Evolutionary conservation across 2,113 vertebrate genomes (phyloP), one percentile per base, ranked within the genome.

Genomic region (Takifugu flavidus): DNA sequence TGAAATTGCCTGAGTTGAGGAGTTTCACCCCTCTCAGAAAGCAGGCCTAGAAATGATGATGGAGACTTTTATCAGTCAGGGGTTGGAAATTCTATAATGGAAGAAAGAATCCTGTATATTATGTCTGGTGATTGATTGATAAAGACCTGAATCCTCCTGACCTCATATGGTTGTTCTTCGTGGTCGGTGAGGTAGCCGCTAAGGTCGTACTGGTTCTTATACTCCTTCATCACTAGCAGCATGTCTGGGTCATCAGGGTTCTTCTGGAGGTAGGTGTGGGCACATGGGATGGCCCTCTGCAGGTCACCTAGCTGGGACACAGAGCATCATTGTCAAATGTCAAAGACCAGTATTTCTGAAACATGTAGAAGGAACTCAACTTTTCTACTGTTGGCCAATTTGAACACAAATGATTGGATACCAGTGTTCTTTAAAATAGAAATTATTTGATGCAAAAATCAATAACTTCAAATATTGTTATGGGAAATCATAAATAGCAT

Each of bases 191-290:
- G 90, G 61, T 90, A 91, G 43, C 93, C 93, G 0, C 92, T 92
- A 53, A 92, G 83, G 1, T 94, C 92, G 62, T 94, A 86, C 76
- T 93, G 80, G 0, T 86, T 91, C 59, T 82, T 86, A 83, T 94
- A 94, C 55, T 92, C 92, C 78, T 70, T 89, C 72, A 95, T 91
- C 72, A 94, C 91, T 62, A 82, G 90, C 45, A 76, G 67, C 51
- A 94, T 94, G 75, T 93, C 90, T 62, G 92, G 91, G 0, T 96
- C 93, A 60, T 88, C 87, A 0, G 93, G 94, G 79, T 96, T 96
- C 78, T 82, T 92, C 85, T 96, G 95, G 52, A 96, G 91, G 83
- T 91, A 96, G 50, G 95, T 96, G 82, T 94, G 90, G 57, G 94
- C 94, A 28, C 94, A 94, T 0, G 94, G 91, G 49, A 94, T 84